Base-by-base conservation (phyloP, 2,797 vertebrate species). In the Meriones psammophilus region DNA sequence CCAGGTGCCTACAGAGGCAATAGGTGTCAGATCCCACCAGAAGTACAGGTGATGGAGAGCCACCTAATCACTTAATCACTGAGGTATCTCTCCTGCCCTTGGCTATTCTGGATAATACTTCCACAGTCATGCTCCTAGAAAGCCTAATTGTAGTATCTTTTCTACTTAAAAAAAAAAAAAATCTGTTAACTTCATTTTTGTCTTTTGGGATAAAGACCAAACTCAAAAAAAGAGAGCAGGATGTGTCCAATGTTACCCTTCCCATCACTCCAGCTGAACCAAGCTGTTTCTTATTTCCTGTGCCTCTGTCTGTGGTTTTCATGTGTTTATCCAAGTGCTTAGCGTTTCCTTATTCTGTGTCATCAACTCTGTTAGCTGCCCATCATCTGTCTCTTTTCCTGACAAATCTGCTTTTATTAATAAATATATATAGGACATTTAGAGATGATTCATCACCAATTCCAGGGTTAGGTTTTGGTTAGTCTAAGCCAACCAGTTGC, bases 261-360 rank as follows among this genome's bases (percentile, higher is more conserved):
- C 68, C 33, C n/a, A 6, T 74, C 3, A 62, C 30, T 94, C 56
- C 8, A 85, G 39, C 58, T 24, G 30, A 69, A 39, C 54, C 18
- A 88, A 89, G 26, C 54, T 76, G 42, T n/a, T 94, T 68, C 69
- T 90, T 95, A 39, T 90, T 96, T 62, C 42, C 36, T 93, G 28
- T 68, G 30, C 39, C 71, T 91, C 73, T 89, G 36, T 87, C 66
- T 92, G 60, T 94, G 88, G 66, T 81, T 94, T 93, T 78, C n/a
- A 24, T 95, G 60, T 92, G 78, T 94, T 97, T 95, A 80, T 96
- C 17, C 84, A 54, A 71, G 36, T 94, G 73, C 64, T 95, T 89
- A 15, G 76, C 60, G 58, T 94, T 95, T 56, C 85, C 92, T 68
- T 96, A 78, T 62, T 95, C 54, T 88, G 94, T 92, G 92, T 81